A percentile compares a stretch with the other conserved stretches of the same genome.
phyloP scores from a whole-genome alignment of 2,113 vertebrate genomes.

The Emydocephalus ijimae region DNA sequence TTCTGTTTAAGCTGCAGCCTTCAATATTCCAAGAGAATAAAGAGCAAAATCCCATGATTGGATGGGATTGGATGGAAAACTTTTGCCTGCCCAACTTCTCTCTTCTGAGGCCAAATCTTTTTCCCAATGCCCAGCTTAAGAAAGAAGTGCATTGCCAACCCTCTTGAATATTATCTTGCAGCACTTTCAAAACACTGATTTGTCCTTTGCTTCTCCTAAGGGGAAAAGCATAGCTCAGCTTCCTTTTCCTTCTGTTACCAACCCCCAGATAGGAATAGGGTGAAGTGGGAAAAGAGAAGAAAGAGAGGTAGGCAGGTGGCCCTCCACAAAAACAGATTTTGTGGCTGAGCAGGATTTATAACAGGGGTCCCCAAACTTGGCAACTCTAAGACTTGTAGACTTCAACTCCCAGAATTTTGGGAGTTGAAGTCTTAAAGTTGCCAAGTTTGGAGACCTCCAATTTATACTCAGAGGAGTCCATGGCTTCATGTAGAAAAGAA shows the following conservation, averaged over 20 bases:
- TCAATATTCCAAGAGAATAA: not conserved
- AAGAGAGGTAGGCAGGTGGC: not conserved
- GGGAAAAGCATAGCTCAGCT: not conserved
- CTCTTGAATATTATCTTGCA: not conserved
- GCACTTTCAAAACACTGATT: not conserved
- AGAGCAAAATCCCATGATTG: not conserved
- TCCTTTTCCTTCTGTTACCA: not conserved
- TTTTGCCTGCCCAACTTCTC: not conserved
- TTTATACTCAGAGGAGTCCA: not conserved
- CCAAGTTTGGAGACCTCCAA: no score
- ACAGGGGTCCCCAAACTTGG: no score
- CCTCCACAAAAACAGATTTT: not conserved
- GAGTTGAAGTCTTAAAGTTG: no score
- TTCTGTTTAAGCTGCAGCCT: not conserved
- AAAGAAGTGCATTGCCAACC: not conserved
- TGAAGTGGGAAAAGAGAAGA: not conserved
- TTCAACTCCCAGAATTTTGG: no score
- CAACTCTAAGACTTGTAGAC: no score
- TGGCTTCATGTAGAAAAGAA: not conserved
- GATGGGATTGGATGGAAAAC: not conserved
- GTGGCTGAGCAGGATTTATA: not conserved
- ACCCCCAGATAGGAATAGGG: not conserved
- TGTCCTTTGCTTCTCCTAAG: not conserved
- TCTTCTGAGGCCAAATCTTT: not conserved
- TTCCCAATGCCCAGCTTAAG: not conserved